phyloP scores from a whole-genome alignment of 1,140 invertebrate species.

The Heliconius congener region DNA sequence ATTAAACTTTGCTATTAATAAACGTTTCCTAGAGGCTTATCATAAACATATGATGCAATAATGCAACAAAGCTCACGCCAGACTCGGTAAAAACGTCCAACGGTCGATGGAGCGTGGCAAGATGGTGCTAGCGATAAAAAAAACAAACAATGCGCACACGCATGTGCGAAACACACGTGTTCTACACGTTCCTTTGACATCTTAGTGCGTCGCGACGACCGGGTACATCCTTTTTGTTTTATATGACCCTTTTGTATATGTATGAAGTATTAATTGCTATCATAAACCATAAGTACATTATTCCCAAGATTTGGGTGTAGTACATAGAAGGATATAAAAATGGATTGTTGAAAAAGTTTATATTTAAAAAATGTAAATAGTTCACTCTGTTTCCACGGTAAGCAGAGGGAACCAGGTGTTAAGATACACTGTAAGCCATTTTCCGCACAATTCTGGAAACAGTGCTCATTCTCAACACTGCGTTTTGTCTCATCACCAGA shows the following conservation, averaged over 20 bases:
- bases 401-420: too few species aligned
- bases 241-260: not conserved
- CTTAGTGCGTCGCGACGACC: conserved; percentile 19
- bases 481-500: too few species aligned
- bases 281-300: not conserved
- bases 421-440: too few species aligned
- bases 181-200: conserved; percentile 39
- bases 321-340: too few species aligned
- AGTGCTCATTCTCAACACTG: too few species aligned
- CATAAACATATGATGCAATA: conserved; percentile 5
- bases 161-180: conserved; percentile 48
- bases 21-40: not conserved
- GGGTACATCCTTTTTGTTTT: conserved; percentile 12
- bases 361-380: too few species aligned
- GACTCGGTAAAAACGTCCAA: not conserved
- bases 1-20: not conserved
- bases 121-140: conserved; percentile 32
- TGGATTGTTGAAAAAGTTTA: too few species aligned
- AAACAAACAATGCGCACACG: conserved; percentile 40
- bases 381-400: too few species aligned
- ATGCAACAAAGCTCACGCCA: conserved; percentile 22
- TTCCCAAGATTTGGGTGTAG: too few species aligned
- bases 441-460: too few species aligned
- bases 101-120: conserved; percentile 30
- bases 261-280: not conserved